Conservation (phyloP, 2,113 vertebrate genomes). For the Porphyrio hochstetteri region DNA sequence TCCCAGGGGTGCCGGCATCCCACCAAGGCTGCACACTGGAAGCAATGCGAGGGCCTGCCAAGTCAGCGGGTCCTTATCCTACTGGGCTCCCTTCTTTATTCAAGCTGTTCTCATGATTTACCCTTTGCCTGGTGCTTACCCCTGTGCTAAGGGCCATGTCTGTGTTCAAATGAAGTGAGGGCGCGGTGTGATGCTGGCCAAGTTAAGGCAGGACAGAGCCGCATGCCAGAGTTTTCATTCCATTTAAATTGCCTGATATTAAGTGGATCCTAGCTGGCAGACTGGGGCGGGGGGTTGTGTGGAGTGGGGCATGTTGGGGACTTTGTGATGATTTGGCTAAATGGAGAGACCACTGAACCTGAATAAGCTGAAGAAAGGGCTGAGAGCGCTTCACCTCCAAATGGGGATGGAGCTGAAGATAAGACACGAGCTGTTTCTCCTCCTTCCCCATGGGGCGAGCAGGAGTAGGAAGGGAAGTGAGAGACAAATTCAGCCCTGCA, state of each 20-base stretch:
- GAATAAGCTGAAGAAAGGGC: background rate
- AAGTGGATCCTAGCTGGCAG: background rate
- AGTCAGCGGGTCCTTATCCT: background rate
- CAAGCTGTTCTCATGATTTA: background rate
- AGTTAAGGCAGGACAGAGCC: background rate
- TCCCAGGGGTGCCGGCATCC: background rate
- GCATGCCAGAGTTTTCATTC: background rate
- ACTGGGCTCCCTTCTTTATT: background rate
- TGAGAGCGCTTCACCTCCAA: background rate
- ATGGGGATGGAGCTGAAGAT: background rate
- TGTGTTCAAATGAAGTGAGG: background rate
- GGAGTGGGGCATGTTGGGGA: background rate
- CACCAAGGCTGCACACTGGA: background rate
- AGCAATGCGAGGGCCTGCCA: background rate
- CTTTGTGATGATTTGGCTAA: background rate
- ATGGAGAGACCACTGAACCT: background rate
- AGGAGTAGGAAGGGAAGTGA: fast-evolving
- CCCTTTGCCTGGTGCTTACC: background rate
- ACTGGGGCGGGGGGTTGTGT: too few species aligned
- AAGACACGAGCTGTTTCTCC: background rate
- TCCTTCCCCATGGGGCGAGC: background rate
- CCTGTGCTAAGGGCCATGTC: fast-evolving
- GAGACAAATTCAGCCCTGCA: background rate
- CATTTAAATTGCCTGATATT: background rate
- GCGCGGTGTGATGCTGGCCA: background rate